Evolutionary conservation across 2,113 vertebrate genomes (phyloP).

Genomic region (Scolopax mira): DNA sequence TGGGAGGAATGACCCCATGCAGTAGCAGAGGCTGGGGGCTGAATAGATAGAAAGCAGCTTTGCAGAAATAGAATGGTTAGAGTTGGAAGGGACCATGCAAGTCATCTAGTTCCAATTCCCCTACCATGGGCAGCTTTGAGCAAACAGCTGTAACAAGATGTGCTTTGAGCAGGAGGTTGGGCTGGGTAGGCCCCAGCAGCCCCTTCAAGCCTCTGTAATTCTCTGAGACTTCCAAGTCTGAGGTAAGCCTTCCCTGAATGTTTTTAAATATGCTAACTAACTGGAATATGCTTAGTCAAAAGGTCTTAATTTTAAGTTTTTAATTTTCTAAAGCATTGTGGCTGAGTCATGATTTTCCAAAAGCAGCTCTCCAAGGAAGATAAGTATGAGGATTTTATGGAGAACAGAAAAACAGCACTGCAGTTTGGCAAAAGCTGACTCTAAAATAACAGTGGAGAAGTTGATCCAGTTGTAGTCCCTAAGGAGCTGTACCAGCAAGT

Average conservation of each 20-base stretch:
- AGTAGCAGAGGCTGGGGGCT: background rate
- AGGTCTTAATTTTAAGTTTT: background rate
- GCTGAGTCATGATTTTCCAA: conserved; percentile 5
- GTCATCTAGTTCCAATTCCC: too few species aligned
- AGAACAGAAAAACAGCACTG: background rate
- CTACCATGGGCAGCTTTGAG: background rate
- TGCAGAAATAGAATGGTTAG: background rate
- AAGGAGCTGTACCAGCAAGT: background rate
- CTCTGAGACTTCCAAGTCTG: background rate
- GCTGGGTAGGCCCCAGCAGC: background rate
- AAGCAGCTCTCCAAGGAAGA: background rate
- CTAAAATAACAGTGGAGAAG: background rate
- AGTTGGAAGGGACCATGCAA: too few species aligned
- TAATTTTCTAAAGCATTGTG: background rate
- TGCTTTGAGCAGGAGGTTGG: background rate
- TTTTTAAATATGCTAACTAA: background rate
- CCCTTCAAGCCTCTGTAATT: background rate
- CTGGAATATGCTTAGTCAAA: background rate
- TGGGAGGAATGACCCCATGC: background rate
- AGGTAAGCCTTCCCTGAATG: background rate
- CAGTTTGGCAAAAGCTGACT: background rate
- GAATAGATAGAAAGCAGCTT: background rate
- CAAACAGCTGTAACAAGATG: background rate
- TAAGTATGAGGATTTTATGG: background rate
- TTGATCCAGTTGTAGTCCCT: background rate